Base-by-base conservation (phyloP, 2,888 invertebrate species). In the Galeruca laticollis region DNA sequence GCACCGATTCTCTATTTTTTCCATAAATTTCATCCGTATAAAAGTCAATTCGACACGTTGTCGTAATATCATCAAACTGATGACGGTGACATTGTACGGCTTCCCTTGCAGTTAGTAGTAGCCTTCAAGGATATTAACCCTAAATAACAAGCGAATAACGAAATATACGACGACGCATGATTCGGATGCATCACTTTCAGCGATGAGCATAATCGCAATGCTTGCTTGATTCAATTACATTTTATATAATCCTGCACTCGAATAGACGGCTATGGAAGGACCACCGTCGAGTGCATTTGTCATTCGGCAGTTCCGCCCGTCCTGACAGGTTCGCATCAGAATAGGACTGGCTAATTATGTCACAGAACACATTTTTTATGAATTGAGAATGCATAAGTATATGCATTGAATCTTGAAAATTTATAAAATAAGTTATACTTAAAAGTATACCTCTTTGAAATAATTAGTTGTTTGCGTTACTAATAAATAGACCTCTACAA, bases 211-310 rank as follows among this genome's bases (percentile, higher is more conserved):
- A 81, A 84, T 83, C 81, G 82, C 81, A 82, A 83, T 82, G 75
- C 78, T 77, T 82, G 75, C 78, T 77, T 80, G 83, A 85, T 84
- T 85, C 84, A 84, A 85, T 85, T 85, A 85, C 84, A 82, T 84
- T 85, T 84, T 84, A 84, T 85, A 85, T 84, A 84, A 85, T 85
- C 83, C 83, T 83, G 84, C 84, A 84, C 84, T 81, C 83, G 83
- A 83, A 84, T 82, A 77, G 80, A 79, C 79, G 77, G 74, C 77
- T 57, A 70, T 72, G 72, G 62, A 60, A 75, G 77, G 78, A 75
- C 80, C 78, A 67, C 62, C 69, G 72, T 70, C 78, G 82, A 84
- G 84, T 85, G 85, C 85, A 85, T 85, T 85, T 85, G 85, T 85
- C 85, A 85, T 84, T 79, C 82, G 79, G 79, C 77, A 82, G 84